phyloP scores from a whole-genome alignment of 2,113 vertebrate genomes.

The Embiotoca jacksoni region DNA sequence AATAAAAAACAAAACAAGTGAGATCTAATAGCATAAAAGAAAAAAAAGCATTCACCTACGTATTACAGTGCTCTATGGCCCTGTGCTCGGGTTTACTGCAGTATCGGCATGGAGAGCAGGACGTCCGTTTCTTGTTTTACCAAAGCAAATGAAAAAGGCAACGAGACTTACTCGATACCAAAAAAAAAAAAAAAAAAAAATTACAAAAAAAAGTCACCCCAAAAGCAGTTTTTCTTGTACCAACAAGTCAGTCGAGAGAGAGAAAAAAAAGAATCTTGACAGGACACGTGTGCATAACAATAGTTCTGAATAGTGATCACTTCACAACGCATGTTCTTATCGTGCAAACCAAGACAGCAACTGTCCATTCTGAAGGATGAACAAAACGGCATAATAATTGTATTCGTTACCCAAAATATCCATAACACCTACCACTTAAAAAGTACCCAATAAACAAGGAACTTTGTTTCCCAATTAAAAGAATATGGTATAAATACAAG shows the following conservation, averaged over 20 bases:
- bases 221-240: constrained; percentile 47
- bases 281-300: constrained; percentile 66
- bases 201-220: constrained; percentile 2
- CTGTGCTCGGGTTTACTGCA: constrained; percentile 66
- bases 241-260: constrained; percentile 47
- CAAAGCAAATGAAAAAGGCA: constrained; percentile 50
- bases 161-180: constrained; percentile 17
- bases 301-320: constrained; percentile 57
- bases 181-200: no score
- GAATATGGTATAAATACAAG: constrained; percentile 63
- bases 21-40: constrained; percentile 30
- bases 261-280: constrained; percentile 51
- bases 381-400: constrained; percentile 37
- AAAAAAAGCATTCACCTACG: constrained; percentile 4
- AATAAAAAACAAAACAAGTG: constrained; percentile 1
- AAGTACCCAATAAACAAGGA: constrained; percentile 62
- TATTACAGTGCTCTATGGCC: constrained; percentile 54
- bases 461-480: constrained; percentile 50
- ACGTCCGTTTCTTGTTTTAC: constrained; percentile 38
- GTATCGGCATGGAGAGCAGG: constrained; percentile 48
- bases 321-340: constrained; percentile 60
- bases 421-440: constrained; percentile 56
- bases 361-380: constrained; percentile 47
- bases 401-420: constrained; percentile 49
- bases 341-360: constrained; percentile 71